Evolutionary conservation across 2,888 invertebrate species (phyloP).

Genomic region (Drosophila prolongata): DNA sequence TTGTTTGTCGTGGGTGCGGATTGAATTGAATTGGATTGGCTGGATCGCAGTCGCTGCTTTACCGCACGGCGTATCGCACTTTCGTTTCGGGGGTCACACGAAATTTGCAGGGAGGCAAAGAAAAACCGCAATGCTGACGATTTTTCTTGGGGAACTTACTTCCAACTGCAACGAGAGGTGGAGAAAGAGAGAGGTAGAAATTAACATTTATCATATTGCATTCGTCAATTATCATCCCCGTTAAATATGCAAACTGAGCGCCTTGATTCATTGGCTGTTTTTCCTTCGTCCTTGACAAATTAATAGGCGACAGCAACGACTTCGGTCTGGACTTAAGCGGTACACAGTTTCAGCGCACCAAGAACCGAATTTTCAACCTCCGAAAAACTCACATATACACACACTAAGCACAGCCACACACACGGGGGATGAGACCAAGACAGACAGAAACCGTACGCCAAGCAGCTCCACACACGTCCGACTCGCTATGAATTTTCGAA

Average conservation of each 20-base stretch:
- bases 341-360: slow-evolving; percentile 2
- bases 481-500: slow-evolving; percentile 26
- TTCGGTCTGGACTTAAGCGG: neutral
- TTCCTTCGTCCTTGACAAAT: slow-evolving; percentile 8
- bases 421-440: slow-evolving; percentile 45
- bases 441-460: slow-evolving; percentile 54
- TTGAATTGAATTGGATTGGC: slow-evolving; percentile 25
- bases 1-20: slow-evolving; percentile 59
- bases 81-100: slow-evolving; percentile 55
- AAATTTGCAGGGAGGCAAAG: slow-evolving; percentile 65
- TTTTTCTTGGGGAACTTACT: slow-evolving; percentile 65
- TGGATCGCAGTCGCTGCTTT: slow-evolving; percentile 26
- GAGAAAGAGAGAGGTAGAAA: slow-evolving; percentile 50
- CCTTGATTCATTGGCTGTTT: slow-evolving; percentile 11
- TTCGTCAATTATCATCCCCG: slow-evolving; percentile 15
- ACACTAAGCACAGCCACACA: slow-evolving; percentile 54
- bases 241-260: slow-evolving; percentile 14
- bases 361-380: slow-evolving; percentile 46
- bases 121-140: slow-evolving; percentile 52
- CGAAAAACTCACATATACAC: slow-evolving; percentile 65
- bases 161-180: slow-evolving; percentile 71
- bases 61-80: slow-evolving; percentile 53
- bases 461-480: slow-evolving; percentile 69
- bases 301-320: neutral
- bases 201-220: slow-evolving; percentile 38